These are phyloP conservation scores for Diplazon laetatorius DNA, from an alignment of 2,888 invertebrate species.

Conservation along the genomic window DNA sequence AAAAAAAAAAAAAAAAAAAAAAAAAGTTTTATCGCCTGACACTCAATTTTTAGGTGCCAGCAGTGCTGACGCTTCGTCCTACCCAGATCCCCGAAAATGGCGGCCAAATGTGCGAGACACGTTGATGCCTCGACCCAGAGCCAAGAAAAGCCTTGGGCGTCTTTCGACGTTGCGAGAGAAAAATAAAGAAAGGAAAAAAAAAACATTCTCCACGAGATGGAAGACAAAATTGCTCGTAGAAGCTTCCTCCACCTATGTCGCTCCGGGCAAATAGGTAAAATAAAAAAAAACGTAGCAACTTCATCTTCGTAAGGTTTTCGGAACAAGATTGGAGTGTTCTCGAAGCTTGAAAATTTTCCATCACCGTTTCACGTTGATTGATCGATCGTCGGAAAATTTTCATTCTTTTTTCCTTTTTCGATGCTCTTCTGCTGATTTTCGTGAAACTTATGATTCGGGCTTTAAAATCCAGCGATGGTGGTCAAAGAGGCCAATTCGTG, in stretches of 20 bases:
- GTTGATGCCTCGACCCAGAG: conserved; percentile 21
- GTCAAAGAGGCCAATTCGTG: not conserved
- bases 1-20: too few species aligned
- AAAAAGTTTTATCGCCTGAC: not conserved
- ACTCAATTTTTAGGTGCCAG: conserved; percentile 20
- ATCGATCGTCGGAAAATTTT: conserved; percentile 12
- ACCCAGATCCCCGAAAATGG: conserved; percentile 5
- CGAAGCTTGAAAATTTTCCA: not conserved
- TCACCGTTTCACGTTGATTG: conserved; percentile 9
- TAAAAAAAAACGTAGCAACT: conserved; percentile 10
- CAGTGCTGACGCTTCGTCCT: not conserved
- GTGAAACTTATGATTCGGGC: not conserved
- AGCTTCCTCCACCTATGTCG: conserved; percentile 31
- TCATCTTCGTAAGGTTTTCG: not conserved
- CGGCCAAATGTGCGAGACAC: conserved; percentile 5
- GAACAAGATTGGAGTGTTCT: not conserved
- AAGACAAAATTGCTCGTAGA: conserved; percentile 38
- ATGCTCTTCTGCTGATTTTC: not conserved
- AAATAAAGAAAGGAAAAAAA: too few species aligned
- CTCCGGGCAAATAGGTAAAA: conserved; percentile 52
- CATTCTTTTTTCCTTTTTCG: not conserved
- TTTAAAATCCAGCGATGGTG: not conserved
- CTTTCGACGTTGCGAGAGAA: conserved; percentile 42
- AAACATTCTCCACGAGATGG: conserved; percentile 43
- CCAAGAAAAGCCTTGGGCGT: conserved; percentile 32